Evolutionary conservation across 1,140 invertebrate species (phyloP), one percentile per base, ranked within the genome.

Genomic region (Trichonephila clavipes): DNA sequence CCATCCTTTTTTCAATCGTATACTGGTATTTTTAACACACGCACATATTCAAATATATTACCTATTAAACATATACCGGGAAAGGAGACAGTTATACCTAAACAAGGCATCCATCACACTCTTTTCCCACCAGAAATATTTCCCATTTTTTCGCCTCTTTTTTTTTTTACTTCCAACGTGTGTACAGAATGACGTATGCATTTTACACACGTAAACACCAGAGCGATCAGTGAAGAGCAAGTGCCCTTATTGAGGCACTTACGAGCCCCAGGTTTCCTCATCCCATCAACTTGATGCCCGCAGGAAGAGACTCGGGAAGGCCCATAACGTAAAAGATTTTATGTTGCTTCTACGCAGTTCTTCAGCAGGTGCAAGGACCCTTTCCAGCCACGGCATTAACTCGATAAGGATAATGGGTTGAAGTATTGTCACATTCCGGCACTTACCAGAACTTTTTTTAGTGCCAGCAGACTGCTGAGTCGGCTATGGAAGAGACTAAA

Each of bases 371-470:
- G 89, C 89, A 61, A 61, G 69, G 44, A 21, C 28, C 72, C 72
- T 77, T 61, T 88, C 21, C 34, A 69, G 21, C 69, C 59, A 51
- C 82, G 24, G 77, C 82, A 40, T 66, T 92, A 92, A 92, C 81
- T 58, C 61, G 90, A 92, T 92, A 92, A 85, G 90, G 90, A 85
- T 85, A 92, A 92, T 92, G 77, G 72, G 58, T 64, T 92, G 61
- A 85, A 92, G 90, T 85, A 85, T 69, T 64, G 90, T 92, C 90
- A 81, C 59, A 92, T 92, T 90, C 59, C 72, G 51, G 88, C 88
- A 81, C 88, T 90, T 81, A 81, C 69, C 69, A 82, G 89, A 77
- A 64, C 28, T 59, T 81, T 66, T 51, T 69, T 77, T n/a, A 83
- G 90, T 34, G 58, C 64, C 72, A 40, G 16, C 72, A 77, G 72